Base-by-base conservation (phyloP, 2,888 invertebrate genomes). In the Ormia ochracea region DNA sequence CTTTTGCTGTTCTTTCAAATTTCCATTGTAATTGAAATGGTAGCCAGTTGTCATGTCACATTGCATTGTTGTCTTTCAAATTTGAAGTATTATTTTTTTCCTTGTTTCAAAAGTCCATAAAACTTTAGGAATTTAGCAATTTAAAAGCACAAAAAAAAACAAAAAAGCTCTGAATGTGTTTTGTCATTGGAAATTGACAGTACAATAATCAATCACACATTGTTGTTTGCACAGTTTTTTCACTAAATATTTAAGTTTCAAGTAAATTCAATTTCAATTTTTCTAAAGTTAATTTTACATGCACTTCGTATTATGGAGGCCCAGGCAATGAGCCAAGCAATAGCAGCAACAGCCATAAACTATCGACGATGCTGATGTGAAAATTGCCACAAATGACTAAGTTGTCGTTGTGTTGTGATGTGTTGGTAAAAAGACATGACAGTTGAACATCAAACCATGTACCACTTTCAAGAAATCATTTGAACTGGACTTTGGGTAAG, bases 11-110 rank as follows among this genome's bases (percentile, higher is more conserved):
- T 63, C 14, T 59, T 59, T 26, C 43, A 52, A n/a, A 52, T 45
- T 69, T 45, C 26, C 61, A 54, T 52, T 61, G 59, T 66, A 70
- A 65, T 66, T 61, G 45, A 79, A 80, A 72, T 76, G 68, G 59
- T 76, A 72, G 72, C 80, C 68, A 76, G 72, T 76, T 80, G 75
- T 80, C 72, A 80, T 79, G 75, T 72, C 79, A 75, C 59, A 68
- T 75, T 66, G 66, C 52, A 69, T 61, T 52, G 56, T 50, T 50
- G 65, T 75, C 48, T 58, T 48, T 59, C 33, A 26, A 45, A 48
- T 58, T 41, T 50, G 38, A 45, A 63, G 9, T 48, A n/a, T 21
- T 28, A 10, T 10, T 26, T 21, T 54, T 54, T 33, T 7, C 23
- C n/a, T 45, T 7, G 9, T 52, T 14, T 9, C 4, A 33, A 58